A percentile compares a stretch with the other conserved stretches of the same genome.
Conservation (phyloP, 2,797 vertebrate species). For the Mastacembelus armatus region DNA sequence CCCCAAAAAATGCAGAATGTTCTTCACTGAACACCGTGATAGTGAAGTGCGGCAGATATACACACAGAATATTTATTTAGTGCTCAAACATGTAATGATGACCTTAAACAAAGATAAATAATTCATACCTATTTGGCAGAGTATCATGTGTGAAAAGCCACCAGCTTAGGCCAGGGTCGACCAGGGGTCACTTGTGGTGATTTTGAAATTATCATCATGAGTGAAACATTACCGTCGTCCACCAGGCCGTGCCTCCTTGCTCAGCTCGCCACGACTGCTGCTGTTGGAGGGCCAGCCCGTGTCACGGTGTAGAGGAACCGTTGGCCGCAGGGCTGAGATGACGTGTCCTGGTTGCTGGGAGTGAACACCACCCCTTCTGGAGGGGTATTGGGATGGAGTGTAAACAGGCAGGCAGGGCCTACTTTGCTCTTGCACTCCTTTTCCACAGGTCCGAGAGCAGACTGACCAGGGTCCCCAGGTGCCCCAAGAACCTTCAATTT, state of each 20-base stretch:
- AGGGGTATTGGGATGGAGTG: constrained; percentile 58
- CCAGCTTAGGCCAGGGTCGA: no score
- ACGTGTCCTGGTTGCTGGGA: constrained; percentile 47
- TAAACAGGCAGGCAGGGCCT: constrained; percentile 89
- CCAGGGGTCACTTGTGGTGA: no score
- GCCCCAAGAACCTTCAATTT: constrained; percentile 88
- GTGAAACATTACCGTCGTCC: constrained; percentile 69
- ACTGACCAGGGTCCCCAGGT: constrained; percentile 92
- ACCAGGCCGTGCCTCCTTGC: constrained; percentile 61
- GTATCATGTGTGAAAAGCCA: no score
- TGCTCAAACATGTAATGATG: not conserved
- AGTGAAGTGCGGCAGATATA: not conserved
- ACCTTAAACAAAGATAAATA: not conserved
- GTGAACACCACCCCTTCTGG: constrained; percentile 42
- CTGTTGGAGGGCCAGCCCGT: constrained; percentile 64
- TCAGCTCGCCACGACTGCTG: constrained; percentile 51
- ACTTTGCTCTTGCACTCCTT: constrained; percentile 91
- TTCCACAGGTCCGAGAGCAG: constrained; percentile 91
- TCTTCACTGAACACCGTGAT: not conserved
- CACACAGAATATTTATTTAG: not conserved
- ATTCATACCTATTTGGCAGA: no score
- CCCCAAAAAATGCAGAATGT: not conserved
- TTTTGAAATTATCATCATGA: not conserved
- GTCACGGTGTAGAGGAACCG: constrained; percentile 81
- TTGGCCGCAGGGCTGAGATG: constrained; percentile 75